These are phyloP conservation scores for Sander vitreus DNA, from an alignment of 2,113 vertebrate genomes.

Conservation along the genomic window DNA sequence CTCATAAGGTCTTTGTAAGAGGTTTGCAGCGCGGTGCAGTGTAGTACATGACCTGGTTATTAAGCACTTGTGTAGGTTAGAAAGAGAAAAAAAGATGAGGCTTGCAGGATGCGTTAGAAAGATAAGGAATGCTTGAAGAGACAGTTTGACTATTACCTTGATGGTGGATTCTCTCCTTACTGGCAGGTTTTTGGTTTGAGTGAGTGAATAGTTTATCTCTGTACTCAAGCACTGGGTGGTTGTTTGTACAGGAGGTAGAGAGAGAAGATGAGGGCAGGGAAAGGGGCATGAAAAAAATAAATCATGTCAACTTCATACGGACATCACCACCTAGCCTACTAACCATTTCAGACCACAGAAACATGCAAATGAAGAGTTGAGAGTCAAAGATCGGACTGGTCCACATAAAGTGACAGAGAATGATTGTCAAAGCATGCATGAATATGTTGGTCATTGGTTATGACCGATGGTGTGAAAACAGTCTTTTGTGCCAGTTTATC, in stretches of 20 bases:
- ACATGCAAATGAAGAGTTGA: conserved; percentile 55
- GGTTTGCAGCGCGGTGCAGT: conserved; percentile 34
- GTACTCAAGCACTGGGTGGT: conserved; percentile 93
- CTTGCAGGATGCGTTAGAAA: conserved; percentile 32
- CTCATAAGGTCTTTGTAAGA: conserved; percentile 46
- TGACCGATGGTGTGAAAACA: conserved; percentile 18
- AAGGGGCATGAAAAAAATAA: conserved; percentile 58
- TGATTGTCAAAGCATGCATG: conserved; percentile 59
- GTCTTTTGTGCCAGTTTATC: background rate
- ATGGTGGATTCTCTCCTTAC: conserved; percentile 90
- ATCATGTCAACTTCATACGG: conserved; percentile 65
- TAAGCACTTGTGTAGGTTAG: conserved; percentile 48
- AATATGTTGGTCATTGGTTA: conserved; percentile 34
- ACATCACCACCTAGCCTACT: conserved; percentile 35
- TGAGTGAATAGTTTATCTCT: conserved; percentile 97
- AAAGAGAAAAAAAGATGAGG: conserved; percentile 19
- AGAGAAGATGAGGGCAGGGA: conserved; percentile 79
- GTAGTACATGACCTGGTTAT: conserved; percentile 48
- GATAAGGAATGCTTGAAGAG: conserved; percentile 12
- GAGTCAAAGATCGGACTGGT: conserved; percentile 12
- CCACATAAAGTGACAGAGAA: background rate
- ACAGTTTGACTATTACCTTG: conserved; percentile 89
- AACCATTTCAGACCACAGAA: conserved; percentile 28
- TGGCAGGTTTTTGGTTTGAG: conserved; percentile 91
- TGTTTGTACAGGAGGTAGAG: conserved; percentile 77